Evolutionary conservation across 2,797 vertebrate genomes (phyloP).

Genomic region (Malurus splendens): DNA sequence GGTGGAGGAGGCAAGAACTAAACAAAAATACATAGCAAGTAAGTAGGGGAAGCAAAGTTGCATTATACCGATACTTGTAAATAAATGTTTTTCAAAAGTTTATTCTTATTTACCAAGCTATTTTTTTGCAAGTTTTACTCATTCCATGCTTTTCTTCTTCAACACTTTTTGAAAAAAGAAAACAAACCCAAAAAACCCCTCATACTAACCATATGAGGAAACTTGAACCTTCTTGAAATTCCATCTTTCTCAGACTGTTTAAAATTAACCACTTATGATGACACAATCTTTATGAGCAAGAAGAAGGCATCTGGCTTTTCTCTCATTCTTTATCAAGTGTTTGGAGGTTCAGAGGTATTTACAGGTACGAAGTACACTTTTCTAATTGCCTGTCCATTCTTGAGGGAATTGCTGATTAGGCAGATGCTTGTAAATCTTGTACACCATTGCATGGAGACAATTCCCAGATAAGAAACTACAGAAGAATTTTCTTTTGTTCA

Average conservation of each 20-base stretch:
- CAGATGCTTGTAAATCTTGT: background rate
- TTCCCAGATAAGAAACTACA: background rate
- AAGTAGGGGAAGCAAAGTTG: background rate
- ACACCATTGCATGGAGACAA: background rate
- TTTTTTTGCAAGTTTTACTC: background rate
- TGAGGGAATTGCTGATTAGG: constrained; percentile 3
- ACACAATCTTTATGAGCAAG: background rate
- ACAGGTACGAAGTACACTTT: background rate
- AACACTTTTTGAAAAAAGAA: background rate
- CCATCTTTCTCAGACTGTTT: background rate
- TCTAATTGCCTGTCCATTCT: background rate
- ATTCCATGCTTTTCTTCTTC: background rate
- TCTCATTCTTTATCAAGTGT: background rate
- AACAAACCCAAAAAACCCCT: no score
- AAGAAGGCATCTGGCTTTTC: background rate
- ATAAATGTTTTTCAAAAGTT: background rate
- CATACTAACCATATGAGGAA: background rate
- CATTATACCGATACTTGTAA: background rate
- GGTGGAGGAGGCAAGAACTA: background rate
- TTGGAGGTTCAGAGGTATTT: background rate
- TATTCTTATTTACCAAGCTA: background rate
- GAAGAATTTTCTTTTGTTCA: background rate
- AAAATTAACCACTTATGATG: background rate
- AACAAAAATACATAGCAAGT: background rate
- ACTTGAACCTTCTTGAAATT: background rate